These are phyloP conservation scores for Sylvicola fuscatus DNA, from an alignment of 2,888 invertebrate species.

Conservation along the genomic window DNA sequence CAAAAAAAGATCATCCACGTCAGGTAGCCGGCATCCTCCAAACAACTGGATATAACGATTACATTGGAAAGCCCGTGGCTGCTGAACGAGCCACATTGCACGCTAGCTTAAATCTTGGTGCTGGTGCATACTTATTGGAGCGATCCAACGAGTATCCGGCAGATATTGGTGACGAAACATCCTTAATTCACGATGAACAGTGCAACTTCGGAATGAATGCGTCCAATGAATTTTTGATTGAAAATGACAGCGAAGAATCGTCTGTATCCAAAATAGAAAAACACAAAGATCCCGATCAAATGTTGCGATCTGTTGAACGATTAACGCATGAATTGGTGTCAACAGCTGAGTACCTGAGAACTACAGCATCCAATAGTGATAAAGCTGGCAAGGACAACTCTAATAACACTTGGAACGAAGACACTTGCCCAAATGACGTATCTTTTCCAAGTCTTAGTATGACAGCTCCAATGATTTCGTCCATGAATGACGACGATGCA, in stretches of 20 bases:
- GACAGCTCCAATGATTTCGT: constrained; percentile 47
- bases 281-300: constrained; percentile 40
- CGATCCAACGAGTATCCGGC: constrained; percentile 29
- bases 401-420: constrained; percentile 61
- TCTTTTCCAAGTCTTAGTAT: constrained; percentile 66
- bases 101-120: constrained; percentile 15
- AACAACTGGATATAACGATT: constrained; percentile 4
- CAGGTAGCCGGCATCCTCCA: constrained; percentile 5
- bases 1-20: constrained; percentile 11
- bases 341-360: constrained; percentile 37
- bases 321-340: constrained; percentile 41
- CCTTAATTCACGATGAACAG: constrained; percentile 10
- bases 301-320: constrained; percentile 44
- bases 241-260: constrained; percentile 21
- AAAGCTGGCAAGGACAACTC: constrained; percentile 12
- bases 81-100: constrained; percentile 11
- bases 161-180: constrained; percentile 19
- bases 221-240: constrained; percentile 26
- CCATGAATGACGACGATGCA: constrained; percentile 30
- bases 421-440: constrained; percentile 54
- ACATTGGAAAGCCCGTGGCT: constrained; percentile 11
- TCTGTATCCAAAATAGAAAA: constrained; percentile 19
- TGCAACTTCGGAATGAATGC: constrained; percentile 19
- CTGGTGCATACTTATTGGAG: constrained; percentile 11
- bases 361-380: constrained; percentile 14